Percentiles rank a stretch among this genome's conserved stretches.
phyloP scores from a whole-genome alignment of 2,888 invertebrate species.

The Campoletis raptor region DNA sequence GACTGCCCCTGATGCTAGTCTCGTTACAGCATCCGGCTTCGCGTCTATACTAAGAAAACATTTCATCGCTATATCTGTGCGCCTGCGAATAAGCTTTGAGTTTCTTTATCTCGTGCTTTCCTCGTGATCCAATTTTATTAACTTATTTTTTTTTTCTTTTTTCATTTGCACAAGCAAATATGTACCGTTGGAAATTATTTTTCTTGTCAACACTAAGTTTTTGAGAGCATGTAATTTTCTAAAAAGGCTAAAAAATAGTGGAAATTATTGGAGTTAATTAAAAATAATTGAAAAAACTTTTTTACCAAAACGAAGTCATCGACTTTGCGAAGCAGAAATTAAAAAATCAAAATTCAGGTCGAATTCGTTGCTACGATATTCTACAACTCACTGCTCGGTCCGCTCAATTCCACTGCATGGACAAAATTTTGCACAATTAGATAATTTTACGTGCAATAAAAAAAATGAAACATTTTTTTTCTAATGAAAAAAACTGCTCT shows the following conservation, averaged over 20 bases:
- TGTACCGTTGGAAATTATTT: background rate
- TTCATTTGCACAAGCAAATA: background rate
- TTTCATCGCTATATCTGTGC: background rate
- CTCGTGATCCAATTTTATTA: background rate
- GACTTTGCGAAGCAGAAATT: background rate
- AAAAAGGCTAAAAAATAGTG: background rate
- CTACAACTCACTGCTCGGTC: background rate
- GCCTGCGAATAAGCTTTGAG: background rate
- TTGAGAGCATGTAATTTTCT: background rate
- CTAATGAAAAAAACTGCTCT: background rate
- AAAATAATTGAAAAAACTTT: background rate
- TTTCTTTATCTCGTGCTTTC: background rate
- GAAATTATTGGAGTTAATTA: background rate
- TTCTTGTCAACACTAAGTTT: background rate
- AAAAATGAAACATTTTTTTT: background rate
- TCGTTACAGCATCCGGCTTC: constrained; percentile 21
- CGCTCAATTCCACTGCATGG: background rate
- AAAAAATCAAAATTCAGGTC: background rate
- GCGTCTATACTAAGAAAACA: constrained; percentile 10
- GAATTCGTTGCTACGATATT: constrained; percentile 4
- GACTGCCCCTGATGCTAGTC: background rate
- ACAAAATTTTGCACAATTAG: background rate
- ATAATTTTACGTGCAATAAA: background rate
- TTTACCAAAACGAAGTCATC: background rate
- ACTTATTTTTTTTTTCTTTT: background rate